Percentiles rank a stretch among this genome's conserved stretches.
Evolutionary conservation across 2,888 invertebrate species (phyloP).

Genomic region (Andrena haemorrhoa): DNA sequence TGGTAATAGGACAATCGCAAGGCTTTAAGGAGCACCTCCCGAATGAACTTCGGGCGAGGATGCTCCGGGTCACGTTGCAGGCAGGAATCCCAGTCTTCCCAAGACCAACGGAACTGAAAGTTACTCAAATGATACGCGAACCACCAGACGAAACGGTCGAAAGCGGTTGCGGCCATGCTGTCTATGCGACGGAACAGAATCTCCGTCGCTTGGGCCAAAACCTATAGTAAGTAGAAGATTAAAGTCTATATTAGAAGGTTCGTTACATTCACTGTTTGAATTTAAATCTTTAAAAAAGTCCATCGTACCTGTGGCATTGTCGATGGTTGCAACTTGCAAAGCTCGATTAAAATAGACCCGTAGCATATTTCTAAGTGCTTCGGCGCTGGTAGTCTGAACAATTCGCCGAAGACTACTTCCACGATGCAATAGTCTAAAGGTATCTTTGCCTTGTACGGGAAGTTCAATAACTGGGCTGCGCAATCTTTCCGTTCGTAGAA

Average conservation of each 20-base stretch:
- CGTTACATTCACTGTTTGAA: not conserved
- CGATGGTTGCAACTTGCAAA: constrained; percentile 98
- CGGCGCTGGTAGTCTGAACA: constrained; percentile 96
- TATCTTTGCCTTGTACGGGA: constrained; percentile 96
- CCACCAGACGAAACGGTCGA: constrained; percentile 99
- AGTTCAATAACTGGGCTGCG: constrained; percentile 95
- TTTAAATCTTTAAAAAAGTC: not conserved
- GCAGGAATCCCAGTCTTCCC: constrained; percentile 98
- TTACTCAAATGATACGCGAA: constrained; percentile 99
- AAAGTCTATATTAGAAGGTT: not conserved
- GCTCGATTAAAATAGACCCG: constrained; percentile 97
- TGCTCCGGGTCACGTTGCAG: constrained; percentile 94
- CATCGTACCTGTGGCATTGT: constrained; percentile 95
- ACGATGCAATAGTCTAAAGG: constrained; percentile 99
- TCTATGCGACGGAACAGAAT: constrained; percentile 98
- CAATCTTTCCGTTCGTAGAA: constrained; percentile 97
- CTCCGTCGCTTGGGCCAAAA: constrained; percentile 98
- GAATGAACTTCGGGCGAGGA: constrained; percentile 97
- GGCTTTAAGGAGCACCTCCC: constrained; percentile 95
- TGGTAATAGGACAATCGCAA: constrained; percentile 97
- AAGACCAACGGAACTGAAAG: constrained; percentile 99
- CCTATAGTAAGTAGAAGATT: constrained; percentile 83
- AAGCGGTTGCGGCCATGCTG: constrained; percentile 98
- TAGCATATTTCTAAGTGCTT: constrained; percentile 96
- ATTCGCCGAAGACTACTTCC: constrained; percentile 97